These are phyloP conservation scores for Erethizon dorsatum DNA, from an alignment of 2,797 vertebrate species.

Conservation along the genomic window DNA sequence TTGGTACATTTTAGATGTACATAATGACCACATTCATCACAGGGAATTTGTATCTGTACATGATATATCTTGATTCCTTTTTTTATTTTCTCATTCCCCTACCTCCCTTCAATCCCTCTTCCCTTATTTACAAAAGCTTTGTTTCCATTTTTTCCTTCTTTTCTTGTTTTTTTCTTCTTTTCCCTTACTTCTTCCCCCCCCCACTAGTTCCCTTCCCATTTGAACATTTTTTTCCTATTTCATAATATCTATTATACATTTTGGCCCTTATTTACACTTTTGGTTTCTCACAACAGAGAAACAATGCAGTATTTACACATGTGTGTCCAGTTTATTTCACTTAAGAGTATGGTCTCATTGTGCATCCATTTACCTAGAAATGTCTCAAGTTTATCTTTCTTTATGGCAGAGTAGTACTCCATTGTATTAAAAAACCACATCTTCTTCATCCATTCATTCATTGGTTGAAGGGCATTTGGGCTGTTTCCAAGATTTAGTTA, in stretches of 20 bases:
- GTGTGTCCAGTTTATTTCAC: not conserved
- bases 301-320: not conserved
- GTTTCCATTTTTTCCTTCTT: not conserved
- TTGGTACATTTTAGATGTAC: not conserved
- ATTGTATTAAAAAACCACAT: not conserved
- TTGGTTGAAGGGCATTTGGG: not conserved
- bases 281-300: not conserved
- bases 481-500: not conserved
- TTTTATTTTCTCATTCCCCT: not conserved
- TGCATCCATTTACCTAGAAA: not conserved
- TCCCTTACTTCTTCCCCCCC: not conserved
- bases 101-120: not conserved
- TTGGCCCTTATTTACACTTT: not conserved
- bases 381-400: not conserved
- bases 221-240: not conserved
- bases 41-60: not conserved
- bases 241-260: not conserved
- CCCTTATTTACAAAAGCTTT: not conserved
- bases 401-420: not conserved
- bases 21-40: not conserved
- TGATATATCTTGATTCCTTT: not conserved
- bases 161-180: not conserved
- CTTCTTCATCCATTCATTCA: not conserved
- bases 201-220: not conserved
- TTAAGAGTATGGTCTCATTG: not conserved